These are phyloP conservation scores for Caenorhabditis remanei DNA, from an alignment of 1,140 invertebrate genomes.

Conservation along the genomic window DNA sequence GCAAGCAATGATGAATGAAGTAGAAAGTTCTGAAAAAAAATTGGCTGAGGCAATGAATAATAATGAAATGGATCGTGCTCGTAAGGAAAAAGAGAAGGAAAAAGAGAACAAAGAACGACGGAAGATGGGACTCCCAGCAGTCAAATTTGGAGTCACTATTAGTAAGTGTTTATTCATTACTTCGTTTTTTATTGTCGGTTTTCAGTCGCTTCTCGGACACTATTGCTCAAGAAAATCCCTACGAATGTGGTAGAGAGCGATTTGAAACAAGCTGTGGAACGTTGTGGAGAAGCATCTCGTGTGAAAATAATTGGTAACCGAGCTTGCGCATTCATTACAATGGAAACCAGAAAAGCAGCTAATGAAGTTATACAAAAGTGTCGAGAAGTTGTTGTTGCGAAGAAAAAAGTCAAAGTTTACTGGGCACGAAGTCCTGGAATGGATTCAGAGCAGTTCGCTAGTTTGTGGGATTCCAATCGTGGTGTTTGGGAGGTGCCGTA, in stretches of 20 bases:
- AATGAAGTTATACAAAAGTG: conserved; percentile 35
- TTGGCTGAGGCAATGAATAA: not conserved
- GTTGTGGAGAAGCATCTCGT: conserved; percentile 23
- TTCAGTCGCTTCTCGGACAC: conserved; percentile 41
- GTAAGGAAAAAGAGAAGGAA: conserved; percentile 22
- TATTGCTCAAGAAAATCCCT: conserved; percentile 29
- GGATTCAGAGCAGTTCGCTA: conserved; percentile 47
- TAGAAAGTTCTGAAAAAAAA: conserved; percentile 3
- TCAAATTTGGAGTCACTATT: not conserved
- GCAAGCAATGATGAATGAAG: not conserved
- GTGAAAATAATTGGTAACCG: conserved; percentile 26
- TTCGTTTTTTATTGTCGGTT: not conserved
- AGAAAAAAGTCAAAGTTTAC: conserved; percentile 47
- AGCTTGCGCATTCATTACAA: conserved; percentile 39
- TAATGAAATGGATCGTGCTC: not conserved
- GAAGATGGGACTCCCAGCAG: conserved; percentile 46
- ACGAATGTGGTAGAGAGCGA: conserved; percentile 14
- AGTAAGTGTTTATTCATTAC: not conserved
- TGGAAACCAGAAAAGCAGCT: conserved; percentile 18
- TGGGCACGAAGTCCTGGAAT: conserved; percentile 28
- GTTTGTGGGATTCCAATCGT: conserved; percentile 49
- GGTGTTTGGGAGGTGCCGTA: conserved; percentile 51
- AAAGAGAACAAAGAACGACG: conserved; percentile 38
- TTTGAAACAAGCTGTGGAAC: conserved; percentile 35
- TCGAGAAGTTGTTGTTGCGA: conserved; percentile 8